phyloP scores from a whole-genome alignment of 2,113 vertebrate genomes.

The Calidris pygmaea region DNA sequence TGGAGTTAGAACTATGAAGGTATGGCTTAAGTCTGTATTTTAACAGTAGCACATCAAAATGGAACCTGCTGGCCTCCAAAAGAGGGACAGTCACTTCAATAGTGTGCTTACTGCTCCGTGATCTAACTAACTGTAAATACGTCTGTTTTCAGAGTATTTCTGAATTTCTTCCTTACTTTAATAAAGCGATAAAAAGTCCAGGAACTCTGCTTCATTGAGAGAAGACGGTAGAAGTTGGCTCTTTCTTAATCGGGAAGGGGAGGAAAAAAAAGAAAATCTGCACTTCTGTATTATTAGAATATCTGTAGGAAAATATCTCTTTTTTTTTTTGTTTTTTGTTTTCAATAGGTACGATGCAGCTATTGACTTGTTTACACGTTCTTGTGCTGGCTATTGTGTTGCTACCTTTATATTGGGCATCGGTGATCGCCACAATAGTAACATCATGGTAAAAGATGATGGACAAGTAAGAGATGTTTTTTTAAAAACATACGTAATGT shows the following conservation, averaged over 20 bases:
- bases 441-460: conserved; percentile 99
- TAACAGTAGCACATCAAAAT: neutral
- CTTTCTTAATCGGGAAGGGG: neutral
- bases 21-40: neutral
- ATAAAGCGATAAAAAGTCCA: neutral
- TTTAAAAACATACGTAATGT: neutral
- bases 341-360: conserved; percentile 90
- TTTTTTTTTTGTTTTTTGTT: neutral
- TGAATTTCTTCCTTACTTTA: neutral
- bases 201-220: neutral
- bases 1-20: neutral
- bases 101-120: neutral
- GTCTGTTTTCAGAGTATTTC: neutral
- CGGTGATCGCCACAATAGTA: conserved; percentile 97
- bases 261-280: neutral
- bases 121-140: neutral
- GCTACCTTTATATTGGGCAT: conserved; percentile 98
- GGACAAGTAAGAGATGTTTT: conserved; percentile 84
- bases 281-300: neutral
- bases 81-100: neutral
- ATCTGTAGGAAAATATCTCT: neutral
- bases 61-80: neutral
- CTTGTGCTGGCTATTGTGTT: conserved; percentile 97
- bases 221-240: neutral
- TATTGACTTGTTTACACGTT: conserved; percentile 95